Base-by-base conservation (phyloP, 2,797 vertebrate genomes). In the Anguilla anguilla region DNA sequence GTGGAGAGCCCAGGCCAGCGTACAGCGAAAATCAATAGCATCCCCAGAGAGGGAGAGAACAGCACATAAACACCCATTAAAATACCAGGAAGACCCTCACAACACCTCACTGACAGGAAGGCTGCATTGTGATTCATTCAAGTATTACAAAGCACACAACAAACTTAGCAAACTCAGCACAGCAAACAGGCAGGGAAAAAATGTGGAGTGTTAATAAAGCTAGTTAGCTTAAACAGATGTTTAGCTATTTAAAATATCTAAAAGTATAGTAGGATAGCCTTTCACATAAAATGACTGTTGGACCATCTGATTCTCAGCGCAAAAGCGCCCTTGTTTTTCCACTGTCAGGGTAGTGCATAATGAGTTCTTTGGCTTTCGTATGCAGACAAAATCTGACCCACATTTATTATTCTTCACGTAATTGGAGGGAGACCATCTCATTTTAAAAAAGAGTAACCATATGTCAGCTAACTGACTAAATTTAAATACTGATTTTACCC, bases 1-100 rank as follows among this genome's bases (percentile, higher is more conserved):
- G 88, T 92, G 92, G 94, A 94, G 69, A 94, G 92, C 86, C 94
- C 89, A 95, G 92, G 93, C 90, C 90, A 84, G 25, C 49, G 91
- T 89, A 89, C 82, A 83, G 86, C 90, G 88, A 94, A 92, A 90
- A 92, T 87, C 89, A 79, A 92, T 83, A 90, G 2, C 64, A 74
- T 85, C 43, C 93, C 88, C 91, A 87, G 69, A 82, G 43, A 87
- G 84, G 86, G 31, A 83, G 22, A 89, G 84, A n/a, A 90, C 88
- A 61, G 19, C 46, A 82, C 19, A 81, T 17, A 84, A 25, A 64
- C 55, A 81, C 22, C 51, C 25, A 49, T 9, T 39, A 69, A 51
- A 28, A 81, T 19, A 82, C 81, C 39, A 17, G 3, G 59, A 61
- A 43, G 46, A 49, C 61, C 25, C 17, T 31, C 83, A 84, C 67